Base-by-base conservation (phyloP, 2,888 invertebrate genomes). In the Synergus umbraculus region DNA sequence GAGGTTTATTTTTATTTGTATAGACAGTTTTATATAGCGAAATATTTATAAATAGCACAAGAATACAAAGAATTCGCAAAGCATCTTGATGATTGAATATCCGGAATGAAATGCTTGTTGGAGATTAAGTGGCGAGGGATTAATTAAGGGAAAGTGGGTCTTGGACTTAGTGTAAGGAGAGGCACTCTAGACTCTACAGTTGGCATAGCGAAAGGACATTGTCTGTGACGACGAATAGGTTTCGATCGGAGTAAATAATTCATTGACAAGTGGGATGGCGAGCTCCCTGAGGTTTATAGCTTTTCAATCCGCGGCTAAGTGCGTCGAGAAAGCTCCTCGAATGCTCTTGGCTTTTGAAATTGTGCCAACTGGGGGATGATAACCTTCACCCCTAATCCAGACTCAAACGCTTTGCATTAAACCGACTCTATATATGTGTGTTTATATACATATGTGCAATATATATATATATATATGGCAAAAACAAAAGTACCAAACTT, bases 361-460 rank as follows among this genome's bases (percentile, higher is more conserved):
- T 67, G 79, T 86, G 90, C 90, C 90, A 91, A 81, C 83, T 69
- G 65, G 84, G 83, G 88, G 87, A 88, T 88, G 89, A 89, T 89
- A 89, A 88, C 89, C 88, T 90, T 90, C 88, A 88, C 86, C 86
- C 86, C 81, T 85, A 80, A 66, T 80, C 85, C 85, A 86, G 79
- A 82, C 82, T 81, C 85, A 80, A 83, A 67, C 44, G 69, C 67
- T 82, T 82, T 65, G 73, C 46, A 60, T 44, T 73, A 22, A 63
- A 29, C 60, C 46, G 49, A 49, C 29, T 69, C 29, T 49, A 46
- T 69, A 29, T 15, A 46, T 29, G 29, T n/a, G 54, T 54, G 54
- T 54, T 54, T 54, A 8, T 9, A 54, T n/a, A 54, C 9, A n/a
- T n/a, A n/a, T 54, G 49, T 54, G 66, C 29, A 29, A 29, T 29